A percentile compares a stretch with the other conserved stretches of the same genome.
Conservation (phyloP, 2,888 invertebrate genomes). For the Lithophane leautieri region DNA sequence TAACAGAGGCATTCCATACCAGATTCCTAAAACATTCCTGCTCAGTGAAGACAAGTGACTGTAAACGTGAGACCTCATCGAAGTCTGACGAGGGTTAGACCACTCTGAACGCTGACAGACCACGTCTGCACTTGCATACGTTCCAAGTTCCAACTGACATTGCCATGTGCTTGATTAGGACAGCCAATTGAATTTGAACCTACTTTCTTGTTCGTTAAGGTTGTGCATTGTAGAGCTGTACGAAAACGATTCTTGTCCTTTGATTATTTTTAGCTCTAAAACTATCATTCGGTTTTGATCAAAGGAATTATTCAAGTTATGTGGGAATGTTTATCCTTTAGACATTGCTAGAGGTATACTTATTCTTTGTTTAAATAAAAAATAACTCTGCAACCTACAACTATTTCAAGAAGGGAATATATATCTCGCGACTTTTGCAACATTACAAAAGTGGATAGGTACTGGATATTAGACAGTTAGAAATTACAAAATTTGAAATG, state of each 20-base stretch:
- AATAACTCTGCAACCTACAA: not conserved
- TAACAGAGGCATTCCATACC: slow-evolving; percentile 4
- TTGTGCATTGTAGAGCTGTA: not conserved
- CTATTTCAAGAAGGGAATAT: not conserved
- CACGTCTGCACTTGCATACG: slow-evolving; percentile 67
- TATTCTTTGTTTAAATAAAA: slow-evolving; percentile 1
- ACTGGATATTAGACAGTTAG: not conserved
- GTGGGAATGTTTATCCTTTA: slow-evolving; percentile 34
- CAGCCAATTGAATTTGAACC: slow-evolving; percentile 15
- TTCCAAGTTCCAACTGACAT: slow-evolving; percentile 46
- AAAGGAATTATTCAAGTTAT: slow-evolving; percentile 52
- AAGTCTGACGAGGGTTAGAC: slow-evolving; percentile 71
- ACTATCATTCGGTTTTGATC: slow-evolving; percentile 36
- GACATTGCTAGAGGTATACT: not conserved
- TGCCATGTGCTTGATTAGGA: slow-evolving; percentile 36
- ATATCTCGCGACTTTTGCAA: not conserved
- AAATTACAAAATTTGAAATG: not conserved
- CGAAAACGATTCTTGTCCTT: not conserved
- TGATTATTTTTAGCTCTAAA: slow-evolving; percentile 51
- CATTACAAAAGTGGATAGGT: not conserved
- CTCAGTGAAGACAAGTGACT: slow-evolving; percentile 35
- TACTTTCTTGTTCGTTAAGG: fast-evolving
- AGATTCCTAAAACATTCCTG: slow-evolving; percentile 56
- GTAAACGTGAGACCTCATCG: slow-evolving; percentile 66
- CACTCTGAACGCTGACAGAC: slow-evolving; percentile 70